Evolutionary conservation across 2,888 invertebrate species (phyloP), one percentile per base, ranked within the genome.

Genomic region (Hermaeophaga mercurialis): DNA sequence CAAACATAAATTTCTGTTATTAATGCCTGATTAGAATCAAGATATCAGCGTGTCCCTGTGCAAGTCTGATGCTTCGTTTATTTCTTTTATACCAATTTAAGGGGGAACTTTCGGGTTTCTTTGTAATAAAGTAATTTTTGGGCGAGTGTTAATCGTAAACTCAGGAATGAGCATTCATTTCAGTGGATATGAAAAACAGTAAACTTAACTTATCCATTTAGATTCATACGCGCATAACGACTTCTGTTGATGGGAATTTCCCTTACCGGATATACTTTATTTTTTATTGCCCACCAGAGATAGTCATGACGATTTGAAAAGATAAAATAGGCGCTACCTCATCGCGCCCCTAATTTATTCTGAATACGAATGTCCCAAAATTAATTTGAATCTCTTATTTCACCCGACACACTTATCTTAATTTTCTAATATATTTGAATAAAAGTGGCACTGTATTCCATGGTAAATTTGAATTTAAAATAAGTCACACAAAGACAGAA

Each of bases 391-490:
- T 24, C 39, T 49, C 49, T 45, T 52, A 61, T 53, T 62, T 57
- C 54, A 58, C 46, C 48, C 43, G 28, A 52, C 43, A 59, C 55
- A 52, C 62, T 59, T 59, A 59, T 59, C 62, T 55, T 59, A 61
- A 63, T 63, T 61, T 61, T 56, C 52, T 60, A 63, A 63, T 61
- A 59, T 63, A 63, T 63, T 59, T 61, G 53, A 56, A 58, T 60
- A 56, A 56, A 62, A 56, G 58, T 52, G 48, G 56, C 56, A 66
- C 57, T 61, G 64, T 66, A 65, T 67, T 65, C 63, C 56, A 63
- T 65, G 65, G 63, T 62, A 64, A 64, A 66, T 67, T 65, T 66
- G 47, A 65, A 65, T 66, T 62, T 64, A 50, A 60, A 66, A 61
- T 15, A 36, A 31, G 11, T 31, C 11, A 31, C 12, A 31, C 2